Base-by-base conservation (phyloP, 2,888 invertebrate genomes). In the Psylliodes chrysocephalus region DNA sequence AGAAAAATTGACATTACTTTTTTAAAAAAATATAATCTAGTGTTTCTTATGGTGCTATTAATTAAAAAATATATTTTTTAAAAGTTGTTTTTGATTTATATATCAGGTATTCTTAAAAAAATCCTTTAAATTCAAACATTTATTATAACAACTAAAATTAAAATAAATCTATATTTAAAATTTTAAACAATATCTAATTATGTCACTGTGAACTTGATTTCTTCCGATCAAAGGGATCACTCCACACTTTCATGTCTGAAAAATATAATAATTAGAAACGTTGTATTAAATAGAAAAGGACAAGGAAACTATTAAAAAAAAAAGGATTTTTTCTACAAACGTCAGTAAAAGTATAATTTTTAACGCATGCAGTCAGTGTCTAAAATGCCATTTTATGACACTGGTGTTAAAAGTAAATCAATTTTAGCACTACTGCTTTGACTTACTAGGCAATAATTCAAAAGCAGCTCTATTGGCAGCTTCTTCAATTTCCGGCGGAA, bases 211-310 rank as follows among this genome's bases (percentile, higher is more conserved):
- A 17, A 42, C 25, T 54, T 7, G 63, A 19, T 63, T 82, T 79
- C 73, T 83, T 84, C 62, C 83, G 79, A 28, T 80, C 84, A 74
- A 86, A 86, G 3, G 86, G 86, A 75, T 86, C 84, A 4, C 81
- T 78, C 86, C 86, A 86, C 8, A 85, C 84, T 78, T 85, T 85
- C 86, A 86, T 85, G 77, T 84, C 84, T 85, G 69, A 54, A 81
- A 82, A 64, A 35, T 68, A 69, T 67, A 62, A 67, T 7, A 17
- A 14, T 22, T n/a, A 14, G 7, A 10, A 28, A n/a, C 25, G 12
- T n/a, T n/a, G n/a, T n/a, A n/a, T n/a, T n/a, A n/a, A n/a, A n/a
- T n/a, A n/a, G n/a, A n/a, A n/a, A n/a, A n/a, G n/a, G n/a, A n/a
- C n/a, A n/a, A n/a, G n/a, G n/a, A n/a, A n/a, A n/a, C n/a, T n/a